Percentiles rank a stretch among this genome's conserved stretches.
Conservation (phyloP, 2,888 invertebrate genomes). For the Rhagium mordax region DNA sequence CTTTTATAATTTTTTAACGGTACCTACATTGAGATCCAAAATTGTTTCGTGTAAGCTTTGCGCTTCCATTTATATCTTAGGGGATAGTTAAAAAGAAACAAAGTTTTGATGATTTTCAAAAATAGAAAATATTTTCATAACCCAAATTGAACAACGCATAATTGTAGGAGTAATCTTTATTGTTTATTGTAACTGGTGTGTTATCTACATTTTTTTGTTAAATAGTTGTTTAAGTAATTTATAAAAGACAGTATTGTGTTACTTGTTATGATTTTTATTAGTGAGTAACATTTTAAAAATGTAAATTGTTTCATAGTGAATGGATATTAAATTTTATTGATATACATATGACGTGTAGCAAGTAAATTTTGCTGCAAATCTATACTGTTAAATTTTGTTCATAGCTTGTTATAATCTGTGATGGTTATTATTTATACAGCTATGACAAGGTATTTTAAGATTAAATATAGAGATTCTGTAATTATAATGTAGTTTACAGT, state of each 20-base stretch:
- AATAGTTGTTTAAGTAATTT: conserved; percentile 37
- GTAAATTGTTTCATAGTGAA: conserved; percentile 43
- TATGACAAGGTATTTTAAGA: conserved; percentile 61
- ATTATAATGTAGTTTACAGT: conserved; percentile 63
- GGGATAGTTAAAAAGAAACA: conserved; percentile 36
- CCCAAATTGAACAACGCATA: conserved; percentile 34
- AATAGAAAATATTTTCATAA: conserved; percentile 37
- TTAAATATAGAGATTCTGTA: conserved; percentile 55
- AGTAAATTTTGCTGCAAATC: conserved; percentile 17
- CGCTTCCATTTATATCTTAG: conserved; percentile 54
- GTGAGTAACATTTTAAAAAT: conserved; percentile 19
- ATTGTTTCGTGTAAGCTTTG: conserved; percentile 55
- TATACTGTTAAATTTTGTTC: conserved; percentile 44
- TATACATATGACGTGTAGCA: conserved; percentile 29
- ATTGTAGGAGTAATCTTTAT: conserved; percentile 24
- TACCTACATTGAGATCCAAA: conserved; percentile 44
- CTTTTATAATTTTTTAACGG: conserved; percentile 64
- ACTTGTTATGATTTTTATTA: conserved; percentile 46
- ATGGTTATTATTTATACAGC: conserved; percentile 64
- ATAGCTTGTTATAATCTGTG: conserved; percentile 64
- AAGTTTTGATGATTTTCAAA: conserved; percentile 37
- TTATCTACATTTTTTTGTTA: conserved; percentile 26
- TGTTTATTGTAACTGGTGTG: conserved; percentile 24
- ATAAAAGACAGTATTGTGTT: conserved; percentile 60
- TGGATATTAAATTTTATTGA: conserved; percentile 35